Conservation (phyloP, 2,797 vertebrate species). For the Eidolon dupreanum region DNA sequence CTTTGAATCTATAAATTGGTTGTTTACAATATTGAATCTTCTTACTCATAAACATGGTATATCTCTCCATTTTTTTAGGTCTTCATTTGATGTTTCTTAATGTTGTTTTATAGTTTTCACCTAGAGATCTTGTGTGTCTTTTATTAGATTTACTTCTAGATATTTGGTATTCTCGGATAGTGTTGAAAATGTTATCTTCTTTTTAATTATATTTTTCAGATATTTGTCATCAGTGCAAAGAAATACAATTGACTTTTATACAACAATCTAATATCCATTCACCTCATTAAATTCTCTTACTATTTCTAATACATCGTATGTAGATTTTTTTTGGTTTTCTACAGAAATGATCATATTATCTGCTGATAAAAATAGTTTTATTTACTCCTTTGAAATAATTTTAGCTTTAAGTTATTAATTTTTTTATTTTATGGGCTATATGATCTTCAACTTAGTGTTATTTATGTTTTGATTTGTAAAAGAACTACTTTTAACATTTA, state of each 20-base stretch:
- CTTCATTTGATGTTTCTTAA: background rate
- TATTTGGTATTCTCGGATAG: background rate
- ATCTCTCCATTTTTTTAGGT: background rate
- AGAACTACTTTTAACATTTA: background rate
- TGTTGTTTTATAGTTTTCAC: background rate
- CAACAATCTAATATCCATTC: background rate
- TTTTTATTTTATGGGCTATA: background rate
- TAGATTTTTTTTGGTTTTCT: too few species aligned
- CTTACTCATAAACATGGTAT: background rate
- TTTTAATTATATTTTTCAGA: background rate
- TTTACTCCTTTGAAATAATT: background rate
- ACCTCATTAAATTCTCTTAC: background rate
- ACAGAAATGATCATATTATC: background rate
- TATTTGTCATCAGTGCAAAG: background rate
- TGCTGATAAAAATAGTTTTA: background rate
- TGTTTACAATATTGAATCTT: background rate
- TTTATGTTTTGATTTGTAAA: background rate
- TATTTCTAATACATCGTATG: too few species aligned
- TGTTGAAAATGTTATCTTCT: background rate
- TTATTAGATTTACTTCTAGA: background rate
- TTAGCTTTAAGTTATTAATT: background rate
- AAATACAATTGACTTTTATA: background rate
- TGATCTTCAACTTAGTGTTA: background rate
- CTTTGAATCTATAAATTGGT: background rate
- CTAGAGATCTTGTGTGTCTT: background rate